Evolutionary conservation across 2,797 vertebrate genomes (phyloP).

Genomic region (Moxostoma hubbsi): DNA sequence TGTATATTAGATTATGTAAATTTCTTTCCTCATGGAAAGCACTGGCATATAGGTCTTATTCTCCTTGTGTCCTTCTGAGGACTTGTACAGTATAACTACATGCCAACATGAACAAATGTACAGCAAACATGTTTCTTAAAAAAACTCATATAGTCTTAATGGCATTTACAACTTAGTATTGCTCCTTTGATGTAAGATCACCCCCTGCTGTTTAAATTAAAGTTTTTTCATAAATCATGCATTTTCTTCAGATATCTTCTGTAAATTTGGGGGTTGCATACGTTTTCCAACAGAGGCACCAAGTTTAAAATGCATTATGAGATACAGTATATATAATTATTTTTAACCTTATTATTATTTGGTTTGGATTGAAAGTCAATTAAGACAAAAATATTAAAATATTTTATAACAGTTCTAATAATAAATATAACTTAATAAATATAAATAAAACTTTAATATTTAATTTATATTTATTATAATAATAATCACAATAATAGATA

Average conservation of each 20-base stretch:
- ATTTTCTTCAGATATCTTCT: not conserved
- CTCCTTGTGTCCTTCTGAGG: not conserved
- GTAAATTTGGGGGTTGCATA: not conserved
- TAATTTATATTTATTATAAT: no score
- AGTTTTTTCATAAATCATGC: not conserved
- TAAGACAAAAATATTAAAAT: no score
- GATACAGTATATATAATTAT: not conserved
- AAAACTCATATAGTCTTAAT: not conserved
- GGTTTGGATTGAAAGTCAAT: no score
- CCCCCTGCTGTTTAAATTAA: slow-evolving; percentile 43
- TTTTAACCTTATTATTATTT: no score
- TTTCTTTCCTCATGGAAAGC: not conserved
- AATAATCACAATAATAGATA: no score
- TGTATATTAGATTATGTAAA: no score
- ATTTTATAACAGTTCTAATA: no score
- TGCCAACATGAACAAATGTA: not conserved
- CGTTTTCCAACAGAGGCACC: not conserved
- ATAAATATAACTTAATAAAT: no score
- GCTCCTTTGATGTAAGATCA: slow-evolving; percentile 40
- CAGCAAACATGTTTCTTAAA: not conserved
- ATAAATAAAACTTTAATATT: no score
- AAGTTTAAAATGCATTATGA: not conserved
- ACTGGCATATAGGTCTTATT: not conserved
- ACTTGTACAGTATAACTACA: not conserved
- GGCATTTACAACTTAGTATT: not conserved